phyloP scores from a whole-genome alignment of 2,113 vertebrate genomes.

The Noctilio leporinus region DNA sequence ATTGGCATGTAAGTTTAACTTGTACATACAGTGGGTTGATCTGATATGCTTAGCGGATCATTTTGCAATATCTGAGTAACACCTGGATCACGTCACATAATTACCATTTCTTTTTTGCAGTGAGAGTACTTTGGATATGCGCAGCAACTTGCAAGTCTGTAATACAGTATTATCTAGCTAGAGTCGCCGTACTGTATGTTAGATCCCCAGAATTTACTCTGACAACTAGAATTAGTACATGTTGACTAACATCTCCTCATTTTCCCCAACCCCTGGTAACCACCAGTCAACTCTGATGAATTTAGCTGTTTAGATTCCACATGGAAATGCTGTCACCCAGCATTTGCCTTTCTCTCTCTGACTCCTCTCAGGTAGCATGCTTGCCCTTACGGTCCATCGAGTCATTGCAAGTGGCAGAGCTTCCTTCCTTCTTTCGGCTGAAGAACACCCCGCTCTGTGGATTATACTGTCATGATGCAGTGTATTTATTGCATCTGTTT shows the following conservation, averaged over 20 bases:
- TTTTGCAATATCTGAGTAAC: not conserved
- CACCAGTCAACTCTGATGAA: not conserved
- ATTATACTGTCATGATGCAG: not conserved
- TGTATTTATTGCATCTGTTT: too few species aligned
- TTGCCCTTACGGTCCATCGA: not conserved
- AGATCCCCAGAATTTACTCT: not conserved
- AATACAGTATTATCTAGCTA: too few species aligned
- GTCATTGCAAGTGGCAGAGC: fast-evolving
- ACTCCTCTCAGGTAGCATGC: not conserved
- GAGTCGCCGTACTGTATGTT: not conserved
- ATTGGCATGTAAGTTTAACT: not conserved
- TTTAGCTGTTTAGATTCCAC: not conserved
- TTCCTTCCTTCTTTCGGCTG: not conserved
- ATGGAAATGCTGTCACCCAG: fast-evolving
- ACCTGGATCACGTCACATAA: not conserved
- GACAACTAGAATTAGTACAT: not conserved
- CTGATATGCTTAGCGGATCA: not conserved
- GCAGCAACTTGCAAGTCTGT: not conserved
- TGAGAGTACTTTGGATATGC: not conserved
- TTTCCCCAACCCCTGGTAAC: not conserved
- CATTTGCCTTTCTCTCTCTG: not conserved
- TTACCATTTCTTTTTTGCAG: not conserved
- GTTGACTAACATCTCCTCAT: not conserved
- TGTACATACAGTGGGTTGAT: not conserved
- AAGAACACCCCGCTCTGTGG: fast-evolving